Evolutionary conservation across 2,797 vertebrate genomes (phyloP).

Genomic region (Apogon talboti): DNA sequence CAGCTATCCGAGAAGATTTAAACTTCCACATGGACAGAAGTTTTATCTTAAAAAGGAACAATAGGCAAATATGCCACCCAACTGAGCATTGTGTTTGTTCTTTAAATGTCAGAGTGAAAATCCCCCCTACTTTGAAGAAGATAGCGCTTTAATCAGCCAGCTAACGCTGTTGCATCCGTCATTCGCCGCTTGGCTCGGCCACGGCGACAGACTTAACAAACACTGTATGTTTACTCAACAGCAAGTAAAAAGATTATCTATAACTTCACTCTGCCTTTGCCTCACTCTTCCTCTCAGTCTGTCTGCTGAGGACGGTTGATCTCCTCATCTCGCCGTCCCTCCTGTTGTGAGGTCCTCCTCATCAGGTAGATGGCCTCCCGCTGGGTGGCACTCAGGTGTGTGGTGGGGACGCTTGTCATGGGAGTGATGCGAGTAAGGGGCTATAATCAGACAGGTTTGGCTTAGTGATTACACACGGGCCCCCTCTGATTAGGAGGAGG

Average conservation of each 20-base stretch:
- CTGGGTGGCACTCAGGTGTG: slow-evolving; percentile 33
- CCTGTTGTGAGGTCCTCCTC: slow-evolving; percentile 51
- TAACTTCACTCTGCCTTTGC: slow-evolving; percentile 54
- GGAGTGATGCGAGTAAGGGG: neutral
- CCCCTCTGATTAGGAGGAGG: slow-evolving; percentile 9
- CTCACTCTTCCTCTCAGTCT: slow-evolving; percentile 29
- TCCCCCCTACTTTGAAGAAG: slow-evolving; percentile 77
- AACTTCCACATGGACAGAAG: slow-evolving; percentile 80
- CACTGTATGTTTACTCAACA: slow-evolving; percentile 67
- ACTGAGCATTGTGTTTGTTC: slow-evolving; percentile 82
- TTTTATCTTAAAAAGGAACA: slow-evolving; percentile 84
- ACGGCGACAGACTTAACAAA: slow-evolving; percentile 72
- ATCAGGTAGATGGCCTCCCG: slow-evolving; percentile 49
- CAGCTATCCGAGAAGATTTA: slow-evolving; percentile 74
- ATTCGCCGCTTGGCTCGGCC: slow-evolving; percentile 63
- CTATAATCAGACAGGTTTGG: slow-evolving; percentile 36
- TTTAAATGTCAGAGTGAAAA: slow-evolving; percentile 87
- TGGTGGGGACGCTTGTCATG: slow-evolving; percentile 13
- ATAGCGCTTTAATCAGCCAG: slow-evolving; percentile 76
- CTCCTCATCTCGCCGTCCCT: slow-evolving; percentile 43
- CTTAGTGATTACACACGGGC: slow-evolving; percentile 2
- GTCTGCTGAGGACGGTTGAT: slow-evolving; percentile 30
- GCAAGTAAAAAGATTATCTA: slow-evolving; percentile 69
- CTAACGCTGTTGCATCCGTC: slow-evolving; percentile 64
- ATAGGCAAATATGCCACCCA: slow-evolving; percentile 83